phyloP scores from a whole-genome alignment of 2,113 vertebrate genomes.

The Chitala chitala region DNA sequence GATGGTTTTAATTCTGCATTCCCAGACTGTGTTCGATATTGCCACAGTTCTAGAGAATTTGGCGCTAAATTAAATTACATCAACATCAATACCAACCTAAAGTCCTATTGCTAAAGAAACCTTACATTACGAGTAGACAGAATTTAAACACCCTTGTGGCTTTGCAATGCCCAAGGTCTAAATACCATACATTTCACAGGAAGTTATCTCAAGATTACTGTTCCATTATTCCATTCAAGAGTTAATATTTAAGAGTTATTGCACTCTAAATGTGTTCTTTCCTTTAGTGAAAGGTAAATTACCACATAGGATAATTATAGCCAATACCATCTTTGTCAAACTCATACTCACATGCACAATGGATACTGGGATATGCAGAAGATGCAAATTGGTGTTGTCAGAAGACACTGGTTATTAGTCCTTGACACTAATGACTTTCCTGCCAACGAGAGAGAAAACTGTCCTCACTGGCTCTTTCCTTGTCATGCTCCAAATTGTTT shows the following conservation, averaged over 20 bases:
- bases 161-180: background rate
- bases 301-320: conserved; percentile 36
- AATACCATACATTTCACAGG: background rate
- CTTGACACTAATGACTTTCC: conserved; percentile 26
- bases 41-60: conserved; percentile 47
- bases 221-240: background rate
- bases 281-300: conserved; percentile 37
- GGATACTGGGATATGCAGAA: background rate
- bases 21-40: conserved; percentile 55
- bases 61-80: conserved; percentile 62
- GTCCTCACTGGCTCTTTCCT: background rate
- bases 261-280: background rate
- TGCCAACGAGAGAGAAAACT: conserved; percentile 39
- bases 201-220: background rate
- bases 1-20: conserved; percentile 69
- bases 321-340: conserved; percentile 32
- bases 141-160: conserved; percentile 33
- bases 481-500: background rate
- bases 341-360: conserved; percentile 8
- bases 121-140: conserved; percentile 31
- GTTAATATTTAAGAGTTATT: background rate
- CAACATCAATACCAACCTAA: conserved; percentile 48
- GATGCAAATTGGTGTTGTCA: background rate
- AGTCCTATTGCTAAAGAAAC: conserved; percentile 45
- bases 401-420: conserved; percentile 25